phyloP scores from a whole-genome alignment of 2,797 vertebrate species.

The Pogoniulus pusillus region DNA sequence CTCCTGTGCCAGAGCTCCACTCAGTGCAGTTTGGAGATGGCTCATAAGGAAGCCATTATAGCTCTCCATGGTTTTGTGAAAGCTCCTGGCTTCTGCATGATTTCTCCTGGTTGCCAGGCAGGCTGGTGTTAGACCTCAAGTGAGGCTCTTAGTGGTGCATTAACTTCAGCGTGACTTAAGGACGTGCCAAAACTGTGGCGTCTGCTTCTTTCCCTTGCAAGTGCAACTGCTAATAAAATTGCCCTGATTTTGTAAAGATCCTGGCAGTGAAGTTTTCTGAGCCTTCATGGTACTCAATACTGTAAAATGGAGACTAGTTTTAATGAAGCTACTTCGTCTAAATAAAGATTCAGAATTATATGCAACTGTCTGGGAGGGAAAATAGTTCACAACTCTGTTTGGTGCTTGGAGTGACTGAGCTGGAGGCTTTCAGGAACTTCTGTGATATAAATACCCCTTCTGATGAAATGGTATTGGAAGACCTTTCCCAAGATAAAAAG shows the following conservation, averaged over 20 bases:
- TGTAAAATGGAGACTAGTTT: neutral
- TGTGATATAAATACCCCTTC: neutral
- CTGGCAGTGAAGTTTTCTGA: neutral
- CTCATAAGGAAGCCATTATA: constrained; percentile 52
- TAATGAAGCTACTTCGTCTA: neutral
- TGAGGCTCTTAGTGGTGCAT: neutral
- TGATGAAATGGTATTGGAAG: neutral
- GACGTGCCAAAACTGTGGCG: neutral
- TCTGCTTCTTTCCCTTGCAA: neutral
- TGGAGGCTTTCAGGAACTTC: neutral
- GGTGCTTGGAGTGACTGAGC: fast-evolving
- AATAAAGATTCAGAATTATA: neutral
- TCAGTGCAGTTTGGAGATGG: neutral
- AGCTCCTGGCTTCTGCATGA: neutral
- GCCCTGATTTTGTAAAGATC: neutral
- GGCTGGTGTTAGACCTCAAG: neutral
- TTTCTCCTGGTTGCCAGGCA: neutral
- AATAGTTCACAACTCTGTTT: neutral
- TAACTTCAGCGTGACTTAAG: neutral
- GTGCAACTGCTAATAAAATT: neutral
- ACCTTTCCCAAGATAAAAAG: neutral
- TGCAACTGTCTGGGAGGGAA: neutral
- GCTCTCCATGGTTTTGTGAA: neutral
- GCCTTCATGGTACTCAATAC: fast-evolving
- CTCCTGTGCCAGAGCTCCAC: constrained; percentile 26